Percentiles rank a stretch among this genome's conserved stretches.
Evolutionary conservation across 2,113 vertebrate genomes (phyloP).

Genomic region (Argyrosomus japonicus): DNA sequence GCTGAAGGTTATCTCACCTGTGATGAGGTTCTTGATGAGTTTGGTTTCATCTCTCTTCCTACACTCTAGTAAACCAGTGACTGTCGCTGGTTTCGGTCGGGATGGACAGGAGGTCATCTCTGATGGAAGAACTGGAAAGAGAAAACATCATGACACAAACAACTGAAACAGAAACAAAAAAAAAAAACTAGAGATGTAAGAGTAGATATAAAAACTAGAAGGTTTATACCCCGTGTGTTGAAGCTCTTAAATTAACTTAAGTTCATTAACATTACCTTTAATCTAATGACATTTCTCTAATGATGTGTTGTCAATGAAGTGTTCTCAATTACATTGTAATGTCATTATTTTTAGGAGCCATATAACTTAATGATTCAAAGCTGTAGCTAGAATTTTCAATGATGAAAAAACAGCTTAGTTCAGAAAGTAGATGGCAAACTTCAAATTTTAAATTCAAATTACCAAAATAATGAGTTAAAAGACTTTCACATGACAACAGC

Average conservation of each 20-base stretch:
- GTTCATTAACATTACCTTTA: neutral
- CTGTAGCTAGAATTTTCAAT: neutral
- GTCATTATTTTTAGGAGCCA: neutral
- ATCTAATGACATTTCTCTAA: neutral
- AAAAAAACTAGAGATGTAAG: neutral
- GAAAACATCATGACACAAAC: neutral
- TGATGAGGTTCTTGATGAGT: constrained; percentile 87
- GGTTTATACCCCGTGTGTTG: neutral
- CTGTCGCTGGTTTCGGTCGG: constrained; percentile 19
- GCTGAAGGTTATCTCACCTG: constrained; percentile 74
- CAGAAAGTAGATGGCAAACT: neutral
- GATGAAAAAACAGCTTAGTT: neutral
- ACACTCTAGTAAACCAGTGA: constrained; percentile 83
- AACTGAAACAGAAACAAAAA: neutral
- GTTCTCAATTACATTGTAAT: neutral
- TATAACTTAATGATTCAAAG: neutral
- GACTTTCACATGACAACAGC: neutral
- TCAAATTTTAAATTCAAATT: neutral
- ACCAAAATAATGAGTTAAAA: neutral
- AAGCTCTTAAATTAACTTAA: neutral
- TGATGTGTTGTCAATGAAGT: too few relatives aligned
- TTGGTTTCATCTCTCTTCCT: constrained; percentile 82
- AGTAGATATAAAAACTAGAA: neutral
- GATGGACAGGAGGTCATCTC: constrained; percentile 13
- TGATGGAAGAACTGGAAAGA: constrained; percentile 41